phyloP scores from a whole-genome alignment of 2,888 invertebrate genomes.

The Synergus gifuensis region DNA sequence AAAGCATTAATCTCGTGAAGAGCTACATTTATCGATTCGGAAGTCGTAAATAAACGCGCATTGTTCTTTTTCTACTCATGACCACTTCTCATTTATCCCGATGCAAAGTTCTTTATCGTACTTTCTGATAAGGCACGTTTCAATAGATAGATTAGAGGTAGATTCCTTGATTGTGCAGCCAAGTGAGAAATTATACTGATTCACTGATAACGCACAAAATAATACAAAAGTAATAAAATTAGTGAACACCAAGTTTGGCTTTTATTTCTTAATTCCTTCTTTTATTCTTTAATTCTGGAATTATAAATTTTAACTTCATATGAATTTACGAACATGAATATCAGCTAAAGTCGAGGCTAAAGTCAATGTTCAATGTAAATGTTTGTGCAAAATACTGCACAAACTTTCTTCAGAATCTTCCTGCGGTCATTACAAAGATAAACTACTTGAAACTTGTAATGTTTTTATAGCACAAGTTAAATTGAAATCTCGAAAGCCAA shows the following conservation, averaged over 20 bases:
- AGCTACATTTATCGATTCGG: conserved; percentile 25
- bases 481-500: conserved; percentile 24
- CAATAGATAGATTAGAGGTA: background rate
- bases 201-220: conserved; percentile 5
- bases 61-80: conserved; percentile 5
- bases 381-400: too few relatives aligned
- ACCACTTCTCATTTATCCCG: conserved; percentile 30
- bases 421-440: background rate
- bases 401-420: background rate
- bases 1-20: conserved; percentile 25
- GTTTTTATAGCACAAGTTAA: conserved; percentile 2
- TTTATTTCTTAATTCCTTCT: background rate
- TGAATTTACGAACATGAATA: too few relatives aligned
- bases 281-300: too few relatives aligned
- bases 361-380: too few relatives aligned
- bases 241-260: background rate
- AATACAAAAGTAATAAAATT: background rate
- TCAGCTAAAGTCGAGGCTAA: too few relatives aligned
- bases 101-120: conserved; percentile 12
- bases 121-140: background rate
- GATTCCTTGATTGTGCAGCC: conserved; percentile 20
- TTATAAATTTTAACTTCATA: too few relatives aligned
- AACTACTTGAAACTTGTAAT: background rate
- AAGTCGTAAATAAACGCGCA: conserved; percentile 31
- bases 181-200: conserved; percentile 13